These are phyloP conservation scores for Indri indri DNA, from an alignment of 2,113 vertebrate species.

Conservation along the genomic window DNA sequence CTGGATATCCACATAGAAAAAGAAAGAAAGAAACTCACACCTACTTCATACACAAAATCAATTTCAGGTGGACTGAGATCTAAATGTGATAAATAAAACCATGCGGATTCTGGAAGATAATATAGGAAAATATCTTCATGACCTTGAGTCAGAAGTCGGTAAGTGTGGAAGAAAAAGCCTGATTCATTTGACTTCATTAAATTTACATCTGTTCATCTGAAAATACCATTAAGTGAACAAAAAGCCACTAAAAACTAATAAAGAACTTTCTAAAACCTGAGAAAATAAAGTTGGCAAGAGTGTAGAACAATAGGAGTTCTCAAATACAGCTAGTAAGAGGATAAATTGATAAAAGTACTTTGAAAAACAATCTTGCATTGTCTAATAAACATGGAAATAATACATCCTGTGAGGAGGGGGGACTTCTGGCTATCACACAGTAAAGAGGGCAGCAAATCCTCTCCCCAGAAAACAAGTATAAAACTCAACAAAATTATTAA, in stretches of 20 bases:
- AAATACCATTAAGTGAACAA: background rate
- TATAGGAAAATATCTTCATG: background rate
- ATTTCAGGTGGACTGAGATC: background rate
- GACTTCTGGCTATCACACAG: background rate
- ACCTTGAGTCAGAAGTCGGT: background rate
- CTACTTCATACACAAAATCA: background rate
- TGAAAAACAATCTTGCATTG: background rate
- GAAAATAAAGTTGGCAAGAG: background rate
- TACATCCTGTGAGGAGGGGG: background rate
- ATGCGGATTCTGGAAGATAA: background rate
- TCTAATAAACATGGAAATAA: conserved; percentile 5
- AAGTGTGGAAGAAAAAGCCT: background rate
- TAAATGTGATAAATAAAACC: background rate
- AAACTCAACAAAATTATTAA: background rate
- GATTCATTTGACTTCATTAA: background rate
- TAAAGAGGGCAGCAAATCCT: background rate
- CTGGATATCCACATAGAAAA: background rate
- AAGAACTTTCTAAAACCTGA: background rate
- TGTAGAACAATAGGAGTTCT: background rate
- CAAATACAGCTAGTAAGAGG: background rate
- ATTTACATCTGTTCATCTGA: background rate
- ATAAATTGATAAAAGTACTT: background rate
- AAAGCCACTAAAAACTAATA: background rate
- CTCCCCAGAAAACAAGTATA: background rate
- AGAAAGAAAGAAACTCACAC: background rate